phyloP scores from a whole-genome alignment of 2,797 vertebrate genomes.

The Falco biarmicus region DNA sequence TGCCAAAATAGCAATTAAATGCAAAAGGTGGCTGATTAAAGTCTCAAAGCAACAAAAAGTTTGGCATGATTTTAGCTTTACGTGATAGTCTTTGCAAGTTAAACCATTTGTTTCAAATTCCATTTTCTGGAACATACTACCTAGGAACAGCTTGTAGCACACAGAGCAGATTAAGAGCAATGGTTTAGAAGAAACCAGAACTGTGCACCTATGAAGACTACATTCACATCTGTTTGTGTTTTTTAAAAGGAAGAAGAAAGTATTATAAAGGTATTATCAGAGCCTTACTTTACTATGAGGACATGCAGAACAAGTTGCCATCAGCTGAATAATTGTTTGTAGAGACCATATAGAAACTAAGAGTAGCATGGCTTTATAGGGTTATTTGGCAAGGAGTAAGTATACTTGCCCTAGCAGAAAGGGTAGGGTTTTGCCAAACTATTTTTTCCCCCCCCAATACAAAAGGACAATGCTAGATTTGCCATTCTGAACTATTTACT shows the following conservation, averaged over 20 bases:
- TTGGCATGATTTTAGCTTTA: neutral
- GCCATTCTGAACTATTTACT: neutral
- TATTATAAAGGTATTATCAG: neutral
- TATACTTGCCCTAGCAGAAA: neutral
- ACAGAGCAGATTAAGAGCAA: neutral
- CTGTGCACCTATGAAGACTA: neutral
- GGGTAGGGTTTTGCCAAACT: fast-evolving
- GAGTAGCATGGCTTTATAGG: neutral
- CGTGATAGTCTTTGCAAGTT: neutral
- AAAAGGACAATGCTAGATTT: neutral
- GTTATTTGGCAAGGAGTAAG: neutral
- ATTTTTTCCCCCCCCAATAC: fast-evolving
- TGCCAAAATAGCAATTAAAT: slow-evolving; percentile 58
- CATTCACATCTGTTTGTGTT: neutral
- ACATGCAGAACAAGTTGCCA: neutral
- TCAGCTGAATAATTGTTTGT: neutral
- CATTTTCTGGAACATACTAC: neutral
- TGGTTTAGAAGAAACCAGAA: neutral
- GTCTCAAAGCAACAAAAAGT: neutral
- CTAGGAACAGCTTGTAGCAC: neutral
- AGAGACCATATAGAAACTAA: neutral
- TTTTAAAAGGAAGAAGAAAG: neutral
- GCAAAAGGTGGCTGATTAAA: slow-evolving; percentile 26
- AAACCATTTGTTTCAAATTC: slow-evolving; percentile 24
- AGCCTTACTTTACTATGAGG: neutral